A percentile compares a stretch with the other conserved stretches of the same genome.
These are phyloP conservation scores for Hycleus cichorii DNA, from an alignment of 1,140 invertebrate genomes.

Conservation along the genomic window DNA sequence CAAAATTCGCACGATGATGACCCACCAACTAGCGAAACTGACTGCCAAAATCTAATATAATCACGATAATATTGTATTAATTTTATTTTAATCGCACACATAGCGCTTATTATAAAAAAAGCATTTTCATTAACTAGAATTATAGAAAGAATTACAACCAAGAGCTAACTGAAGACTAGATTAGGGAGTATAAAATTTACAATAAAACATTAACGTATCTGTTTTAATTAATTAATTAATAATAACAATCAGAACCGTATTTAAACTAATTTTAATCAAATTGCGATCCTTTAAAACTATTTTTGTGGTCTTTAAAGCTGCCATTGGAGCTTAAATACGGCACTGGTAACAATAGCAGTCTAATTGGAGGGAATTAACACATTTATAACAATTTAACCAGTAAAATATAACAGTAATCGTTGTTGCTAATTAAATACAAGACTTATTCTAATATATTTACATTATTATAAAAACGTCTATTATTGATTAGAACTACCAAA, in stretches of 20 bases:
- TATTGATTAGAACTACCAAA: background rate
- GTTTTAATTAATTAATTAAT: too few relatives aligned
- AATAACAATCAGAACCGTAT: background rate
- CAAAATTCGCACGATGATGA: conserved; percentile 18
- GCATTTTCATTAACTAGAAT: too few relatives aligned
- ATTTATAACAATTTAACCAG: conserved; percentile 4
- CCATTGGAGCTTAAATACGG: too few relatives aligned
- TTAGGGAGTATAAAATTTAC: conserved; percentile 14
- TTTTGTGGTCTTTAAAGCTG: too few relatives aligned
- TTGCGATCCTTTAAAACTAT: too few relatives aligned
- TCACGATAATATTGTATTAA: conserved; percentile 7
- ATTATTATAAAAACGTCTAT: background rate
- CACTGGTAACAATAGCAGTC: conserved; percentile 2
- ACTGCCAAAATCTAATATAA: background rate
- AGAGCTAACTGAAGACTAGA: conserved; percentile 14
- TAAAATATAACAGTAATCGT: background rate
- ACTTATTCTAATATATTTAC: too few relatives aligned
- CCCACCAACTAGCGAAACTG: conserved; percentile 5
- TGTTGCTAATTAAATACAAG: too few relatives aligned
- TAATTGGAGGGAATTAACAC: conserved; percentile 17
- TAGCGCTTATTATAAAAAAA: background rate
- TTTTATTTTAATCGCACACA: background rate
- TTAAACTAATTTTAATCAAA: too few relatives aligned
- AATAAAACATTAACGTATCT: conserved; percentile 9
- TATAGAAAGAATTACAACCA: too few relatives aligned